Evolutionary conservation across 1,140 invertebrate genomes (phyloP).

Genomic region (Sesamia nonagrioides): DNA sequence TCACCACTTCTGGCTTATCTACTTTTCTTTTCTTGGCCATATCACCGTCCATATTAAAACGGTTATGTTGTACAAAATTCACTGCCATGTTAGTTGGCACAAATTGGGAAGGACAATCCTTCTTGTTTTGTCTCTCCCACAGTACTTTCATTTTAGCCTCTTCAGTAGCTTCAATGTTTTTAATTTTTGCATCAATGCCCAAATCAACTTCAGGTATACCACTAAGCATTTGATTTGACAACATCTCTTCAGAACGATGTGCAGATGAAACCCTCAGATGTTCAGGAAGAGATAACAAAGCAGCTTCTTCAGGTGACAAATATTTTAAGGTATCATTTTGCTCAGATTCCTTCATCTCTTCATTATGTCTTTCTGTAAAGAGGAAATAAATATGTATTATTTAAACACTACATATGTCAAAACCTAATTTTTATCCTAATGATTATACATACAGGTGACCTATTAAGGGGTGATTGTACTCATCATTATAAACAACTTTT

Average conservation of each 20-base stretch:
- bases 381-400: constrained; percentile 25
- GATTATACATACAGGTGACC: too few species aligned
- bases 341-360: constrained; percentile 72
- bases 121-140: constrained; percentile 96
- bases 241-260: constrained; percentile 98
- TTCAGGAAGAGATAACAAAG: constrained; percentile 94
- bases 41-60: constrained; percentile 85
- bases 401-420: not conserved
- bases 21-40: constrained; percentile 83
- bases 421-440: not conserved
- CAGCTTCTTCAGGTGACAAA: constrained; percentile 95
- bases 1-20: constrained; percentile 86
- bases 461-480: too few species aligned
- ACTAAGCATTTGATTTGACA: constrained; percentile 99
- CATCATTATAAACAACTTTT: too few species aligned
- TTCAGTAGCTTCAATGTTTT: constrained; percentile 99
- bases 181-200: constrained; percentile 99
- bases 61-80: constrained; percentile 98
- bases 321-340: constrained; percentile 89
- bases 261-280: constrained; percentile 94
- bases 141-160: constrained; percentile 97
- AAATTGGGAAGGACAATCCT: constrained; percentile 98
- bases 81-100: constrained; percentile 99
- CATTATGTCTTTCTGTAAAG: constrained; percentile 76
- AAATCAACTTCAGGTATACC: constrained; percentile 99